Percentiles rank a stretch among this genome's conserved stretches.
Evolutionary conservation across 1,140 invertebrate genomes (phyloP).

Genomic region (Anthonomus grandis): DNA sequence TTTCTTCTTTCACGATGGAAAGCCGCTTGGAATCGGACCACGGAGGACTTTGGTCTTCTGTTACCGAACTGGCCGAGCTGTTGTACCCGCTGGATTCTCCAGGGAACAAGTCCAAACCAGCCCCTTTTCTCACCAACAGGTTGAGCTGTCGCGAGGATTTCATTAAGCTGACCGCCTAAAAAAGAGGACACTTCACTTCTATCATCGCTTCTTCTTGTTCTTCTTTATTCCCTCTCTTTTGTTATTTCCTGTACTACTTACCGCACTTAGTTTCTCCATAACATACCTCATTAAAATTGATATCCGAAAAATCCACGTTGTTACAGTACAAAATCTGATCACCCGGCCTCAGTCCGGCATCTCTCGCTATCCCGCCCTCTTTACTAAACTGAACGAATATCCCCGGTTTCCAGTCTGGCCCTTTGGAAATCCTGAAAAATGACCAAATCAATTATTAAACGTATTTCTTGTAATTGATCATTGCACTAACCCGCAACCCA

Average conservation of each 20-base stretch:
- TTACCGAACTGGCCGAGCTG: slow-evolving; percentile 72
- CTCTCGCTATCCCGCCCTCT: slow-evolving; percentile 80
- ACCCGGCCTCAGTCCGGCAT: slow-evolving; percentile 82
- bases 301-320: slow-evolving; percentile 70
- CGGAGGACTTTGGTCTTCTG: slow-evolving; percentile 66
- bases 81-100: slow-evolving; percentile 78
- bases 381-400: slow-evolving; percentile 91
- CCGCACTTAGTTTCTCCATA: too few relatives aligned
- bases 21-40: slow-evolving; percentile 61
- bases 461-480: background rate
- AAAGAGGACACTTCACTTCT: background rate
- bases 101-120: slow-evolving; percentile 71
- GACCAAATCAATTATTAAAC: background rate
- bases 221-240: too few relatives aligned
- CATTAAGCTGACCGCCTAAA: slow-evolving; percentile 70
- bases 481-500: slow-evolving; percentile 64
- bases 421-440: slow-evolving; percentile 69
- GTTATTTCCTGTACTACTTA: background rate
- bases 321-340: slow-evolving; percentile 93
- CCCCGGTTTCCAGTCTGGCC: slow-evolving; percentile 78
- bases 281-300: slow-evolving; percentile 74
- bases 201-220: background rate
- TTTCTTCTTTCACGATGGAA: slow-evolving; percentile 66
- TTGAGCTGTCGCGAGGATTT: slow-evolving; percentile 72
- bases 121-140: slow-evolving; percentile 67